Base-by-base conservation (phyloP, 2,113 vertebrate species). In the Picathartes gymnocephalus region DNA sequence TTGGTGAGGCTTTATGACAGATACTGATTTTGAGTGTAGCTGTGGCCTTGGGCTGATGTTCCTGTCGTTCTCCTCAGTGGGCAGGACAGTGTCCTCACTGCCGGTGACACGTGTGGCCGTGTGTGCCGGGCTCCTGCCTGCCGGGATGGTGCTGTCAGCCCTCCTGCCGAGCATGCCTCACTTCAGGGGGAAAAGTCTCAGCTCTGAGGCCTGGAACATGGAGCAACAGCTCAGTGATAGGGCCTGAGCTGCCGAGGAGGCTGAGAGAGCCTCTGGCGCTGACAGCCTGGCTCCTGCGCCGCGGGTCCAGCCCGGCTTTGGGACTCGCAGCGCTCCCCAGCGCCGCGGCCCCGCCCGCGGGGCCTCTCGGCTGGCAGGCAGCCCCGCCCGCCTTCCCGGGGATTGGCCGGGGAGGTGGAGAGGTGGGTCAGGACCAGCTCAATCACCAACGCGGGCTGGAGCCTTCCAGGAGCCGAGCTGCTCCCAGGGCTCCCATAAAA, bases 21-120 rank as follows among this genome's bases (percentile, higher is more conserved):
- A 35, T 65, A 9, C 2, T 25, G 45, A 3, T 56, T 3, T 0
- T 14, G 53, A 54, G 30, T 2, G 3, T 25, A 42, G 42, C 61
- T 28, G 51, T 31, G 22, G 14, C 51, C n/a, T 70, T 44, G 7
- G 6, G 30, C 13, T 66, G 84, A 2, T 58, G 62, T 66, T 56
- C 8, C 68, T 62, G 58, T 54, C 2, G 0, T 19, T 76, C 9
- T 8, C 27, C 53, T 31, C 18, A 4, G 40, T 10, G 56, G 48
- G 48, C 79, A 69, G 62, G 65, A 30, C 19, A 14, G 45, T 35
- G 64, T 35, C 61, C 74, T 74, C 2, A 0, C 39, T 48, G 44
- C 58, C 0, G 0, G 35, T 42, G 77, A 19, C 5, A 3, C 24
- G 37, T 1, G 2, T 35, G 50, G 58, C 76, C 18, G 13, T 1